Percentiles rank a stretch among this genome's conserved stretches.
These are phyloP conservation scores for Gnatocerus cornutus DNA, from an alignment of 2,888 invertebrate species.

Conservation along the genomic window DNA sequence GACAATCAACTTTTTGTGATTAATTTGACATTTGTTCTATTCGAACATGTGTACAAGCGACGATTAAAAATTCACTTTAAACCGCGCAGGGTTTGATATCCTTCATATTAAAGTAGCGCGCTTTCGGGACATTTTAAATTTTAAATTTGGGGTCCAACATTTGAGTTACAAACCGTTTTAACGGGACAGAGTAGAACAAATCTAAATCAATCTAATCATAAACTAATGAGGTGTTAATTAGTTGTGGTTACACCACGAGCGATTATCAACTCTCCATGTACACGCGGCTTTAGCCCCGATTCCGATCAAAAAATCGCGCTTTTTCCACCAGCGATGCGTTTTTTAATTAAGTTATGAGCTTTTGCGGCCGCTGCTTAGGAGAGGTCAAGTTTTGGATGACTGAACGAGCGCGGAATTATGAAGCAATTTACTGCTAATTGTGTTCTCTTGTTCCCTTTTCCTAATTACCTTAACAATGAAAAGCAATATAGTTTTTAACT, in stretches of 20 bases:
- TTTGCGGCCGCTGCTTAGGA: constrained; percentile 58
- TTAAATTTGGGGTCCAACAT: too few species aligned
- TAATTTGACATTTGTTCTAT: constrained; percentile 43
- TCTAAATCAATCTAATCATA: constrained; percentile 17
- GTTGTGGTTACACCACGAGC: constrained; percentile 66
- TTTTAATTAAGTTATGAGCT: constrained; percentile 64
- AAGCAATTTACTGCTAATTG: constrained; percentile 20
- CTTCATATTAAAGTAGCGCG: too few species aligned
- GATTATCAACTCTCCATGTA: constrained; percentile 52
- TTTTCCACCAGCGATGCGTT: constrained; percentile 55
- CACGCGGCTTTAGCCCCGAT: constrained; percentile 56
- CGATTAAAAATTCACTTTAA: constrained; percentile 27
- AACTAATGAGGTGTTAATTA: constrained; percentile 68
- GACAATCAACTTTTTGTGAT: constrained; percentile 45
- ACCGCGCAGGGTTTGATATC: neutral
- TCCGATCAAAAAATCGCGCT: too few species aligned
- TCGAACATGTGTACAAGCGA: constrained; percentile 29
- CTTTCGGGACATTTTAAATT: too few species aligned
- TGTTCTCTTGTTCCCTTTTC: constrained; percentile 9
- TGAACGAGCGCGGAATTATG: constrained; percentile 14
- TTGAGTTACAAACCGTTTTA: too few species aligned
- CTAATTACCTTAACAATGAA: constrained; percentile 10
- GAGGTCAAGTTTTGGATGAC: constrained; percentile 55
- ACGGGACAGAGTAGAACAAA: neutral
- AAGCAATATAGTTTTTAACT: constrained; percentile 10